phyloP scores from a whole-genome alignment of 1,140 invertebrate species.

The Pachypsylla venusta region DNA sequence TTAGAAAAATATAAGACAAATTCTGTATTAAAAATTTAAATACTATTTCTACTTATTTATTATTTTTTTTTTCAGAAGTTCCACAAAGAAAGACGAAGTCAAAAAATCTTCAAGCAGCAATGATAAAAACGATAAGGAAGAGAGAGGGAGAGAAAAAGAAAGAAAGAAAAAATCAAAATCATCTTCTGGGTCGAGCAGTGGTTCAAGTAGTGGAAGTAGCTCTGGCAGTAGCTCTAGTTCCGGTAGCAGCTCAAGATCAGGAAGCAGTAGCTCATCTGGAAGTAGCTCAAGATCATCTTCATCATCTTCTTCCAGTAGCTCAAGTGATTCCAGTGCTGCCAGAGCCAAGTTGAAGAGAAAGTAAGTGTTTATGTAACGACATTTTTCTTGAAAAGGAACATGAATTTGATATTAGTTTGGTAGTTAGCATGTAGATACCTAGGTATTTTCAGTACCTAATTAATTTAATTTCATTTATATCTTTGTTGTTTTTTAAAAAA shows the following conservation, averaged over 20 bases:
- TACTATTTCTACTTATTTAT: too few relatives aligned
- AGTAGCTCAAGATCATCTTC: constrained; percentile 44
- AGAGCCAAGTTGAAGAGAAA: constrained; percentile 42
- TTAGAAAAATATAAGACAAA: too few relatives aligned
- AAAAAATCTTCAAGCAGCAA: background rate
- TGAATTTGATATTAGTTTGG: too few relatives aligned
- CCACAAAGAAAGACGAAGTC: background rate
- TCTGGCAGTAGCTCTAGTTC: constrained; percentile 40
- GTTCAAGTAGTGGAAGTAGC: constrained; percentile 49
- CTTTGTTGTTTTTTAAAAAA: constrained; percentile 7
- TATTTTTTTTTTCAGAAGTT: background rate
- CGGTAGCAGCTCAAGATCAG: constrained; percentile 48
- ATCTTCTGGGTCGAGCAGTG: constrained; percentile 34
- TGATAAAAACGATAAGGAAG: constrained; percentile 1
- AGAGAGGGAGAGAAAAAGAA: background rate
- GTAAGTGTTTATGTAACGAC: too few relatives aligned
- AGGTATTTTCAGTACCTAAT: too few relatives aligned
- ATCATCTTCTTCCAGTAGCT: constrained; percentile 48
- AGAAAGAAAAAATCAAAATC: constrained; percentile 23
- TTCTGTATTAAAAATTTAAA: too few relatives aligned
- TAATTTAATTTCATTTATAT: background rate
- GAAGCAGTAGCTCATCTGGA: constrained; percentile 47
- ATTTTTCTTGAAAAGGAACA: too few relatives aligned
- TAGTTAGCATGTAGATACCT: too few relatives aligned
- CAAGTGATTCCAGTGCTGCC: constrained; percentile 36